A percentile compares a stretch with the other conserved stretches of the same genome.
These are phyloP conservation scores for Aricia agestis DNA, from an alignment of 1,140 invertebrate species.

Conservation along the genomic window DNA sequence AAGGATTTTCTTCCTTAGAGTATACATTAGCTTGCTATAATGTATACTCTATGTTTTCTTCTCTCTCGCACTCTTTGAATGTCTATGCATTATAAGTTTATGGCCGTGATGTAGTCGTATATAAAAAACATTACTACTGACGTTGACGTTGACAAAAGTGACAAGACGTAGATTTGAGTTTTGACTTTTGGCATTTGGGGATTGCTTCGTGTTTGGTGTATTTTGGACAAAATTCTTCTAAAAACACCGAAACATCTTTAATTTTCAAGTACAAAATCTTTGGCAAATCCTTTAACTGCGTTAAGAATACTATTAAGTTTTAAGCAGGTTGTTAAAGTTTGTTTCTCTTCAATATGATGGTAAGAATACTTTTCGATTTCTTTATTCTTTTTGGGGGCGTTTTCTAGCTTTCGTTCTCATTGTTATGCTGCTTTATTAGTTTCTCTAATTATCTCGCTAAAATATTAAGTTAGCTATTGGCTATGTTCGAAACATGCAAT, in stretches of 20 bases:
- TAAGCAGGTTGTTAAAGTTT: not conserved
- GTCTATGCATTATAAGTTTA: no score
- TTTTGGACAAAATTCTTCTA: not conserved
- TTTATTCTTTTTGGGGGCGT: constrained; percentile 10
- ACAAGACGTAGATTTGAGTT: not conserved
- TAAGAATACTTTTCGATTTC: constrained; percentile 2
- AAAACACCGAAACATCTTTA: not conserved
- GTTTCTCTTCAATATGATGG: not conserved
- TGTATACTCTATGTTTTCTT: no score
- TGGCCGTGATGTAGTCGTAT: no score
- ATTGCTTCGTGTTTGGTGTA: not conserved
- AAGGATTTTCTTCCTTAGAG: no score
- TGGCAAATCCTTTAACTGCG: not conserved
- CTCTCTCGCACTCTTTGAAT: no score
- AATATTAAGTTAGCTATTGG: not conserved
- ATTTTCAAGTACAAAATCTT: not conserved
- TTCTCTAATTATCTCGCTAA: not conserved
- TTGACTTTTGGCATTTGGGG: not conserved
- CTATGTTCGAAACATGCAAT: not conserved
- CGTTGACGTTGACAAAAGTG: not conserved
- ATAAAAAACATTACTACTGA: not conserved
- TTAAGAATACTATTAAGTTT: not conserved
- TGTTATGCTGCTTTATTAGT: not conserved
- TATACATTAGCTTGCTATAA: no score
- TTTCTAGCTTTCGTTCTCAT: not conserved